A percentile compares a stretch with the other conserved stretches of the same genome.
phyloP scores from a whole-genome alignment of 2,113 vertebrate species.

The Uropsilus gracilis region DNA sequence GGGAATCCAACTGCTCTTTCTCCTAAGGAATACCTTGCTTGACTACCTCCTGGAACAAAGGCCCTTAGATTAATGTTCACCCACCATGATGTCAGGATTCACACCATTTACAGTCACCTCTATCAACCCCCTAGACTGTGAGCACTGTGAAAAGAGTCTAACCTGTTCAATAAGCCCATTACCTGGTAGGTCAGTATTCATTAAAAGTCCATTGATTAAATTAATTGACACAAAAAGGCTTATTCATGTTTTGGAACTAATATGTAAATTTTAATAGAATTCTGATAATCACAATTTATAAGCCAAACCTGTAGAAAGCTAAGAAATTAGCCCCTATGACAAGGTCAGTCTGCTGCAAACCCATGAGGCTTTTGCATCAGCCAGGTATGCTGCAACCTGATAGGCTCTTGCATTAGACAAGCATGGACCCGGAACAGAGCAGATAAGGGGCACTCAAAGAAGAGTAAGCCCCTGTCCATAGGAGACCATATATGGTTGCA shows the following conservation, averaged over 20 bases:
- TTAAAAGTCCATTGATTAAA: neutral
- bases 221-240: neutral
- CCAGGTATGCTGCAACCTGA: too few species aligned
- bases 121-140: too few species aligned
- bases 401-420: too few species aligned
- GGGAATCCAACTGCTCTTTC: neutral
- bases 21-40: neutral
- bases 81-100: neutral
- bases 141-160: neutral
- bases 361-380: too few species aligned
- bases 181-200: neutral
- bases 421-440: too few species aligned
- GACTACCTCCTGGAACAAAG: neutral
- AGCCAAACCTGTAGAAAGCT: too few species aligned
- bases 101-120: neutral
- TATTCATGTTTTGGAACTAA: neutral
- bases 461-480: too few species aligned
- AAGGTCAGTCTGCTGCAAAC: too few species aligned
- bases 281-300: neutral
- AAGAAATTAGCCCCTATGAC: too few species aligned
- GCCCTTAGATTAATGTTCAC: neutral
- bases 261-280: neutral
- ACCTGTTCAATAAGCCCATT: neutral
- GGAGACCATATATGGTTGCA: too few species aligned
- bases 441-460: too few species aligned